Evolutionary conservation across 2,888 invertebrate species (phyloP).

Genomic region (Volucella inanis): DNA sequence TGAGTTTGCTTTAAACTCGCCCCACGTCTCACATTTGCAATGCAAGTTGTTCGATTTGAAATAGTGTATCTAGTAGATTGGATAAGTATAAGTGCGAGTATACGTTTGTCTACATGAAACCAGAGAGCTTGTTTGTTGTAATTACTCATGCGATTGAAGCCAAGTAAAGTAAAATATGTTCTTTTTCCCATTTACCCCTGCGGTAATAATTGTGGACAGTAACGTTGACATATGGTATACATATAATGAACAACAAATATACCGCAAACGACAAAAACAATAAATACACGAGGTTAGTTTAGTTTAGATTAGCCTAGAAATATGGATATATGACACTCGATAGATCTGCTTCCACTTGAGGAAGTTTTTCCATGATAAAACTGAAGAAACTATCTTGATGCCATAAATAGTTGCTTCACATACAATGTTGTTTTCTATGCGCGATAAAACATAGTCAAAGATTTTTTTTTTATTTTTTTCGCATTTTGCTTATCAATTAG

Average conservation of each 20-base stretch:
- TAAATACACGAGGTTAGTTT: constrained; percentile 6
- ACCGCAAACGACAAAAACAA: constrained; percentile 22
- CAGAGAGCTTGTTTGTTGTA: constrained; percentile 48
- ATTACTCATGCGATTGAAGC: constrained; percentile 47
- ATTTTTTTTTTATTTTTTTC: not conserved
- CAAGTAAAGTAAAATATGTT: constrained; percentile 46
- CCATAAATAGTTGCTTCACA: not conserved
- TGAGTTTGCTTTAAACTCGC: constrained; percentile 2
- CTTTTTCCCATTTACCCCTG: constrained; percentile 17
- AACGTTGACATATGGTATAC: constrained; percentile 22
- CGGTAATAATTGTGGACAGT: constrained; percentile 40
- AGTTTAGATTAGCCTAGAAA: not conserved
- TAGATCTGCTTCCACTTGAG: not conserved
- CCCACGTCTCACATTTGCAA: not conserved
- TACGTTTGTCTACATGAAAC: constrained; percentile 19
- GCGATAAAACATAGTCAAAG: not conserved
- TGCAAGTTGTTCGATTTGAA: not conserved
- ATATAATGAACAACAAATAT: constrained; percentile 6
- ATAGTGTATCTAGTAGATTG: no score
- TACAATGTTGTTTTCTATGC: not conserved
- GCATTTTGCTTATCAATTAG: constrained; percentile 36
- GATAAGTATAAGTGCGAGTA: not conserved
- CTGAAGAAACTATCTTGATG: not conserved
- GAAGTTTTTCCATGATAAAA: not conserved
- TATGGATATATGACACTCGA: not conserved